Evolutionary conservation across 2,113 vertebrate genomes (phyloP).

Genomic region (Talpa occidentalis): DNA sequence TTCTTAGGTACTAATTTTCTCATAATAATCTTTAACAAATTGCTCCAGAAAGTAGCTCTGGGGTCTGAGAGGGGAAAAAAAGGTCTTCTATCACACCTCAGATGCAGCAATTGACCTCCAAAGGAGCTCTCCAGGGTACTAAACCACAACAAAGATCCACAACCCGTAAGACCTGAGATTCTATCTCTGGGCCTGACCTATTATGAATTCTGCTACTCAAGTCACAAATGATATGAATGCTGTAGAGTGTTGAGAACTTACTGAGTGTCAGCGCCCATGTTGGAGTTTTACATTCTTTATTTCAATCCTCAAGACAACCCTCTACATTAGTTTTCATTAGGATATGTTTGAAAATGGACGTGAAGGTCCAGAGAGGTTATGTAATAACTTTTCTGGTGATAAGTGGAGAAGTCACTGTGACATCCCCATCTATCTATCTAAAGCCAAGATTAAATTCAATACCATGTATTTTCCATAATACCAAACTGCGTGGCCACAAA

Average conservation of each 20-base stretch:
- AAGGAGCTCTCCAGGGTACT: not conserved
- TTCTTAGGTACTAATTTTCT: not conserved
- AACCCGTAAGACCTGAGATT: not conserved
- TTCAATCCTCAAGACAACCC: not conserved
- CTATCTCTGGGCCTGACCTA: not conserved
- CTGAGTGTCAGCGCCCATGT: not conserved
- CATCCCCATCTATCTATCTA: not conserved
- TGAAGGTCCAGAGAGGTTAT: not conserved
- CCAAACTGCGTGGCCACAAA: not conserved
- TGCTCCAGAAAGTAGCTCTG: not conserved
- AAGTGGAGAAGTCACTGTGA: not conserved
- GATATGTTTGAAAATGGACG: not conserved
- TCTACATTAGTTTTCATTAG: not conserved
- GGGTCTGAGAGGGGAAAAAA: no score
- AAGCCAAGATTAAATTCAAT: conserved; percentile 11
- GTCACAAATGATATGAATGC: not conserved
- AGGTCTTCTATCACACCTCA: not conserved
- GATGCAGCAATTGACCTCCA: not conserved
- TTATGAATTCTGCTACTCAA: not conserved
- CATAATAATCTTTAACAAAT: not conserved
- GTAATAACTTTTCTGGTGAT: not conserved
- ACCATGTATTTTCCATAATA: not conserved
- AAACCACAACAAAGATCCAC: not conserved
- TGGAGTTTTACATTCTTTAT: not conserved
- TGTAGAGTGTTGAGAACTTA: not conserved